Base-by-base conservation (phyloP, 1,140 invertebrate genomes). In the Drosophila willistoni region DNA sequence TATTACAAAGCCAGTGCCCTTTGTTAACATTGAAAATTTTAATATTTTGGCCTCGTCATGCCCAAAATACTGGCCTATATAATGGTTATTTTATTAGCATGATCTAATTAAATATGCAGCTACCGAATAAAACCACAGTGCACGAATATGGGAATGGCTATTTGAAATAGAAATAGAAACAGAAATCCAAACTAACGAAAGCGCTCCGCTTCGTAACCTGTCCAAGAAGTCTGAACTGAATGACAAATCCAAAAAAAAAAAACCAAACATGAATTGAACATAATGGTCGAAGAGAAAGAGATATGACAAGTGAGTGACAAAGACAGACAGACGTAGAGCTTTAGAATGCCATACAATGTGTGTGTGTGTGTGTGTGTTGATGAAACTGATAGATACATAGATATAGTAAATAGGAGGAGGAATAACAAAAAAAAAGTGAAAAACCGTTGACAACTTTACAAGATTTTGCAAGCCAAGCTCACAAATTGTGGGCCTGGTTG, bases 41-140 rank as follows among this genome's bases (percentile, higher is more conserved):
- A 39, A 17, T 13, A 44, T 14, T 17, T 57, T 65, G 76, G 70
- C 74, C 73, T 73, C 59, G 79, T 57, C 65, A 64, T 67, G 69
- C 22, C 63, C 69, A 19, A 68, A 79, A 57, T 42, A 67, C 12
- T 75, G 72, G 80, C 81, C 81, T 68, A 84, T 85, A 69, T 77
- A 65, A 68, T 39, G 44, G 19, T 73, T 39, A 65, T 61, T 68
- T 77, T 59, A 66, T 85, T 79, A 85, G 68, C 81, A 66, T 65
- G 56, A 80, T 68, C 75, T 85, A 86, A 86, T 85, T 85, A 87
- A 66, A 77, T 77, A 87, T 82, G 82, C 83, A 69, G 63, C 66
- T 61, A 62, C 78, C 64, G 62, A 62, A 25, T 29, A 25, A 44
- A 61, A 51, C 56, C 61, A 54, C 67, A 78, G 63, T 64, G 68